Conservation (phyloP, 2,113 vertebrate genomes). For the Xiphophorus couchianus region DNA sequence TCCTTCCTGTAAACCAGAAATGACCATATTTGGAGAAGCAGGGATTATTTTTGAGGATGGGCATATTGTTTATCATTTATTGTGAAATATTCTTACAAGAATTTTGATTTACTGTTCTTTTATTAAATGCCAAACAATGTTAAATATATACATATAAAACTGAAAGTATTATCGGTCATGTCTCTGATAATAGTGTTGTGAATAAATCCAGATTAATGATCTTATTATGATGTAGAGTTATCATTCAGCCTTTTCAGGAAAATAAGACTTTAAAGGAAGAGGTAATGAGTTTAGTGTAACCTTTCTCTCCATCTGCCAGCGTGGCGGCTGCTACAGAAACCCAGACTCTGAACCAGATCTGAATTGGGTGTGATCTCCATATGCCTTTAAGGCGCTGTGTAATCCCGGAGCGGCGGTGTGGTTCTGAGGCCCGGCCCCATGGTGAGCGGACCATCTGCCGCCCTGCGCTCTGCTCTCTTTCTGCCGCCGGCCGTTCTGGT, state of each 20-base stretch:
- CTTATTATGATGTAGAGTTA: background rate
- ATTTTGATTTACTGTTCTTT: too few relatives aligned
- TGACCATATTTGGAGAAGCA: too few relatives aligned
- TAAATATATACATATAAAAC: too few relatives aligned
- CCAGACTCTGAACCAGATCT: background rate
- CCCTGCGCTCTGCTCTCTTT: conserved; percentile 5
- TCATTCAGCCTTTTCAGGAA: background rate
- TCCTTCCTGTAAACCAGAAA: too few relatives aligned
- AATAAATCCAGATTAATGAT: too few relatives aligned
- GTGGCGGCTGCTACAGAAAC: background rate
- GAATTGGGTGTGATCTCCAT: background rate
- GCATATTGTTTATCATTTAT: too few relatives aligned
- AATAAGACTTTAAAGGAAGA: background rate
- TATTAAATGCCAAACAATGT: background rate
- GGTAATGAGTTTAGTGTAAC: background rate
- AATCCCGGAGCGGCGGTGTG: background rate
- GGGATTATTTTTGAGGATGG: too few relatives aligned
- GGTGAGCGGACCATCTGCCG: conserved; percentile 15
- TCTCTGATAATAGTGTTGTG: too few relatives aligned
- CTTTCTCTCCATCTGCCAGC: background rate
- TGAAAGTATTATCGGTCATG: background rate
- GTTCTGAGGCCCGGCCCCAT: background rate
- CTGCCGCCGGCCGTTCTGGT: background rate
- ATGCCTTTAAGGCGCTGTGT: conserved; percentile 3
- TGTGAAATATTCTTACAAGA: too few relatives aligned